Percentiles rank a stretch among this genome's conserved stretches.
Evolutionary conservation across 2,797 vertebrate species (phyloP).

Genomic region (Rhinoraja longicauda): DNA sequence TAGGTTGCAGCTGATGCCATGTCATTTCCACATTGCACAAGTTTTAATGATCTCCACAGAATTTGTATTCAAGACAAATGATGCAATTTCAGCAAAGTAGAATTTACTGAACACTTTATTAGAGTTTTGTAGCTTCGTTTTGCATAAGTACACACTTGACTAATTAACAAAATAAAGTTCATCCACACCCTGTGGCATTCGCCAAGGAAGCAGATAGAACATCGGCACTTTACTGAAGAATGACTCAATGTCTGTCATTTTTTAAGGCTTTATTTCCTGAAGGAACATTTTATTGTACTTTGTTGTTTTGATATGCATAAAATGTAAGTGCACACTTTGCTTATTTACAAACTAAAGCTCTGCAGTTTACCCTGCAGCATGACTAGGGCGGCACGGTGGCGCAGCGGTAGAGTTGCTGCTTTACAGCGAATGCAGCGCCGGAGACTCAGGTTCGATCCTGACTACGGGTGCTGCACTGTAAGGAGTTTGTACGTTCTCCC

Average conservation of each 20-base stretch:
- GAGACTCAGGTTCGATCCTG: too few relatives aligned
- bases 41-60: neutral
- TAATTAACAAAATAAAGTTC: conserved; percentile 27
- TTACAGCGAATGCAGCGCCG: too few relatives aligned
- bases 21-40: neutral
- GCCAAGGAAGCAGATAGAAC: neutral
- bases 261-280: conserved; percentile 22
- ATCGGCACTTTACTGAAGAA: conserved; percentile 3
- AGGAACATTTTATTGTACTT: conserved; percentile 14
- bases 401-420: too few relatives aligned
- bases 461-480: too few relatives aligned
- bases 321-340: neutral
- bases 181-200: conserved; percentile 23
- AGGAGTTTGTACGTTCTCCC: too few relatives aligned
- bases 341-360: conserved; percentile 34
- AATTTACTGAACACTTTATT: conserved; percentile 21
- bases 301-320: conserved; percentile 20
- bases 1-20: neutral
- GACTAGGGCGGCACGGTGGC: too few relatives aligned
- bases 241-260: conserved; percentile 24
- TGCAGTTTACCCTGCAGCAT: neutral
- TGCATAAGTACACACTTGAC: conserved; percentile 28
- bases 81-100: conserved; percentile 5
- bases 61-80: conserved; percentile 28
- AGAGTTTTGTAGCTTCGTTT: conserved; percentile 18